Percentiles rank a stretch among this genome's conserved stretches.
Evolutionary conservation across 2,888 invertebrate genomes (phyloP).

Genomic region (Pediacus dermestoides): DNA sequence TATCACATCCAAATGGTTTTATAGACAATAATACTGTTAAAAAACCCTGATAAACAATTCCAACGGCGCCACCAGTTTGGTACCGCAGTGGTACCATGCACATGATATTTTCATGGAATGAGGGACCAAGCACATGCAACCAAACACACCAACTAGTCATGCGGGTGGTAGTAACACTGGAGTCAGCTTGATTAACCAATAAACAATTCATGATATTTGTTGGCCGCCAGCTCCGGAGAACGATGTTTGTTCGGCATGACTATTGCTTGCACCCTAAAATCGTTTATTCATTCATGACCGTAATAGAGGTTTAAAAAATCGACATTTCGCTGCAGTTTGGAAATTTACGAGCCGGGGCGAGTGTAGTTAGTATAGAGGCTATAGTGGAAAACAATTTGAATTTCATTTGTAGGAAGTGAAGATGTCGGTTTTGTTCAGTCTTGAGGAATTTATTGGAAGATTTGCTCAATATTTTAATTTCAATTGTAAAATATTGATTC

Average conservation of each 20-base stretch:
- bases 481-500: no score
- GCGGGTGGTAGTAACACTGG: slow-evolving; percentile 23
- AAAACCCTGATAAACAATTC: no score
- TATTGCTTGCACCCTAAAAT: slow-evolving; percentile 26
- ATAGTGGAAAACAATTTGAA: no score
- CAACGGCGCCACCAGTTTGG: no score
- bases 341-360: slow-evolving; percentile 19
- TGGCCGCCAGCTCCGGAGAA: slow-evolving; percentile 30
- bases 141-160: slow-evolving; percentile 15
- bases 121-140: slow-evolving; percentile 21
- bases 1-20: no score
- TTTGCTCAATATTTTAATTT: no score
- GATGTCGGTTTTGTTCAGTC: no score
- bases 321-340: slow-evolving; percentile 20
- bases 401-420: no score
- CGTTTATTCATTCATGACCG: slow-evolving; percentile 31
- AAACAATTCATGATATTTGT: slow-evolving; percentile 51
- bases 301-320: slow-evolving; percentile 22
- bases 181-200: slow-evolving; percentile 48
- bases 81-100: no score
- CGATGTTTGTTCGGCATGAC: slow-evolving; percentile 27
- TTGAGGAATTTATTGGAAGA: no score
- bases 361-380: no score
- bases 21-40: no score
- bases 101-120: slow-evolving; percentile 2